Percentiles rank a stretch among this genome's conserved stretches.
Conservation (phyloP, 2,888 invertebrate genomes). For the Noctua janthina region DNA sequence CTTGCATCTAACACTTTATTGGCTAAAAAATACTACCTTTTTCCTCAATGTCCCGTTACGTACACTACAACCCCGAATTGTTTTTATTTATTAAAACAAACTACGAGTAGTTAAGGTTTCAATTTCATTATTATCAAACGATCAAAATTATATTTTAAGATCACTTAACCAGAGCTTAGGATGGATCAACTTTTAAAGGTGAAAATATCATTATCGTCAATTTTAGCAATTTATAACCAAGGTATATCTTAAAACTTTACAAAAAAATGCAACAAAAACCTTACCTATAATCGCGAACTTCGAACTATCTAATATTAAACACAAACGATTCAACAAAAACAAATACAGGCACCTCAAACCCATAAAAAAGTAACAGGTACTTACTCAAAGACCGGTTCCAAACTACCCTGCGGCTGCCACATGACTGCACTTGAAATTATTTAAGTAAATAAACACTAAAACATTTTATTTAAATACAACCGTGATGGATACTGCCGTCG, state of each 20-base stretch:
- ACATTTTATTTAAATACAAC: neutral
- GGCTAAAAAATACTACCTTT: too few species aligned
- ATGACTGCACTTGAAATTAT: conserved; percentile 60
- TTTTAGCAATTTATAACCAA: neutral
- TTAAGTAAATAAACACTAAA: conserved; percentile 27
- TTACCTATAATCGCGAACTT: neutral
- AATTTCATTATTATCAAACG: neutral
- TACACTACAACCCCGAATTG: neutral
- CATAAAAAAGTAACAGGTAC: conserved; percentile 57
- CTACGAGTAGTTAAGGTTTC: neutral
- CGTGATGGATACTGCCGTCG: neutral
- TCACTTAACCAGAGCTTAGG: neutral
- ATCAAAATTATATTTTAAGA: neutral
- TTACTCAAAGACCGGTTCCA: conserved; percentile 73
- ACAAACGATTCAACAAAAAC: neutral
- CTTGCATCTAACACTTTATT: too few species aligned
- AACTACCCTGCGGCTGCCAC: conserved; percentile 73
- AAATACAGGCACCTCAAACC: conserved; percentile 2
- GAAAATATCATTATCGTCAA: neutral
- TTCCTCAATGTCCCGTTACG: too few species aligned
- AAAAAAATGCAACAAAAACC: neutral
- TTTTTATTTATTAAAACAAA: neutral
- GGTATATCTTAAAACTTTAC: neutral
- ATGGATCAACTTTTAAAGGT: neutral
- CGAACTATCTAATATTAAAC: neutral